These are phyloP conservation scores for Tachina lurida DNA, from an alignment of 2,888 invertebrate genomes.

Conservation along the genomic window DNA sequence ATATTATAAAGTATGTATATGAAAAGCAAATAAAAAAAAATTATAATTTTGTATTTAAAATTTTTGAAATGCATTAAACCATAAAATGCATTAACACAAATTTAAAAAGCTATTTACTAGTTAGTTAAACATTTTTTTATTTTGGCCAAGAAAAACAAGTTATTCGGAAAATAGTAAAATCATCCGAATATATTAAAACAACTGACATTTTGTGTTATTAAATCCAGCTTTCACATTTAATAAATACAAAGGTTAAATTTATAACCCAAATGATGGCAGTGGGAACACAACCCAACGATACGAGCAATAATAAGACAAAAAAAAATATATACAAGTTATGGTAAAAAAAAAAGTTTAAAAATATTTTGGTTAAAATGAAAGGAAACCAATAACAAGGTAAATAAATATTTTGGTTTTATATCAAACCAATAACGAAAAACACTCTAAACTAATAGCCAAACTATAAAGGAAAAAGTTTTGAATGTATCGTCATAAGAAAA, in stretches of 20 bases:
- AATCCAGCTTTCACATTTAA: conserved; percentile 26
- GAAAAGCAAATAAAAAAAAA: neutral
- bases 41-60: neutral
- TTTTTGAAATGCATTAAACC: neutral
- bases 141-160: neutral
- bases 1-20: too few relatives aligned
- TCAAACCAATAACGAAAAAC: conserved; percentile 35
- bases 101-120: neutral
- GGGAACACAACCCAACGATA: conserved; percentile 9
- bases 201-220: neutral
- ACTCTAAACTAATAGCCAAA: conserved; percentile 24
- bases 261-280: conserved; percentile 16
- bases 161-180: conserved; percentile 11
- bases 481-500: conserved; percentile 9
- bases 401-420: conserved; percentile 32
- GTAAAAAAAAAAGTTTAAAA: neutral
- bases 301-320: neutral
- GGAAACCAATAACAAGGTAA: conserved; percentile 49
- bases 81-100: conserved; percentile 17
- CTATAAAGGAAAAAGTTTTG: conserved; percentile 38
- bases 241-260: conserved; percentile 23
- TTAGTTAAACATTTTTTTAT: neutral
- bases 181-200: conserved; percentile 8
- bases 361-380: conserved; percentile 49
- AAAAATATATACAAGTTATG: too few relatives aligned